Evolutionary conservation across 2,888 invertebrate species (phyloP).

Genomic region (Troides aeacus): DNA sequence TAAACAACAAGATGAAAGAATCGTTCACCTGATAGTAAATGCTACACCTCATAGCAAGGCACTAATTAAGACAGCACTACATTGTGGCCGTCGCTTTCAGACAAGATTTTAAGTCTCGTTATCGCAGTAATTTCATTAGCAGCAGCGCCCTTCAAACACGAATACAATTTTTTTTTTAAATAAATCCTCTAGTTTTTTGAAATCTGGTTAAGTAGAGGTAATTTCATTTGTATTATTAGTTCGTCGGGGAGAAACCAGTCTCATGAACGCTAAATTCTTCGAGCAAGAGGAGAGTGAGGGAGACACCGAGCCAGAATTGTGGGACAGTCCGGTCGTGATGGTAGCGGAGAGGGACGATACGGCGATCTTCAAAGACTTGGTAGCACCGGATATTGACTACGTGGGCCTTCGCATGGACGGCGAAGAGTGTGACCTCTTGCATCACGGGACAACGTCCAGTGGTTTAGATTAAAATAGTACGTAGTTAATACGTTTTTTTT

Average conservation of each 20-base stretch:
- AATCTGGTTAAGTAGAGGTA: too few relatives aligned
- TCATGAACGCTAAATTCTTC: background rate
- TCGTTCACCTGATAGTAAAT: too few relatives aligned
- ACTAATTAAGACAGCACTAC: too few relatives aligned
- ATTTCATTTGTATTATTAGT: background rate
- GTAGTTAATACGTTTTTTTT: background rate
- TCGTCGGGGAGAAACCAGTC: background rate
- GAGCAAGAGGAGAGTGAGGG: background rate
- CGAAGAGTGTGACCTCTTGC: slow-evolving; percentile 21
- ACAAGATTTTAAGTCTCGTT: too few relatives aligned
- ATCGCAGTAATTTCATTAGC: too few relatives aligned
- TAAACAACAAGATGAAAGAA: too few relatives aligned
- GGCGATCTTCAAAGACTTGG: slow-evolving; percentile 6
- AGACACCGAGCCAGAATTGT: slow-evolving; percentile 11
- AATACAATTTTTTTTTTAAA: too few relatives aligned
- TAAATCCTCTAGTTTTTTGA: too few relatives aligned
- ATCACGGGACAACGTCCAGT: slow-evolving; percentile 3
- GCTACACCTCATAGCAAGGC: too few relatives aligned
- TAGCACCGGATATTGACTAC: slow-evolving; percentile 33
- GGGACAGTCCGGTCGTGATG: slow-evolving; percentile 6
- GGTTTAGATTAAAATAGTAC: slow-evolving; percentile 1
- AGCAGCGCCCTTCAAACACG: too few relatives aligned
- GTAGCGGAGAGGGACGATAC: slow-evolving; percentile 3
- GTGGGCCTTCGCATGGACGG: slow-evolving; percentile 1
- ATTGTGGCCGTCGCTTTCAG: too few relatives aligned